phyloP scores from a whole-genome alignment of 1,140 invertebrate species.

The Rhopalosiphum padi region DNA sequence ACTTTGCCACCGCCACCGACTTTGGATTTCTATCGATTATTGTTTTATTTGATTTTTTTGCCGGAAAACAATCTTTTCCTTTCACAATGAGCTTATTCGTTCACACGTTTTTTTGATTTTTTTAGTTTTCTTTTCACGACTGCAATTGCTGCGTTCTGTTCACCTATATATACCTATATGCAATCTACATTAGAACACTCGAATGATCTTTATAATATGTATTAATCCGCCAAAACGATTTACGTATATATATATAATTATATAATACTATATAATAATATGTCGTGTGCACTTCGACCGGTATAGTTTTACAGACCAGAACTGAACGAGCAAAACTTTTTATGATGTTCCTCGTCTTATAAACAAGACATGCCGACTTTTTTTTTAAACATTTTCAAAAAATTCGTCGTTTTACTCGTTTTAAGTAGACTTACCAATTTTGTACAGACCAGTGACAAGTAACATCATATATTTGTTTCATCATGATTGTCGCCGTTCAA shows the following conservation, averaged over 20 bases:
- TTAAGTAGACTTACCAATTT: not conserved
- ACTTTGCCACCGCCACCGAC: not conserved
- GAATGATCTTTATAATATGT: not conserved
- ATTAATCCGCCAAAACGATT: not conserved
- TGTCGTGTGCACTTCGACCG: not conserved
- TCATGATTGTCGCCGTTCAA: not conserved
- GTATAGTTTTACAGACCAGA: not conserved
- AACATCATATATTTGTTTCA: not conserved
- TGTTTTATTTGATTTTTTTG: not conserved
- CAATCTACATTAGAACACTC: not conserved
- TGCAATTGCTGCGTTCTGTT: not conserved
- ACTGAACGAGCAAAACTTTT: conserved; percentile 5
- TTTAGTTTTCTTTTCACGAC: not conserved
- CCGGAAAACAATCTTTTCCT: not conserved
- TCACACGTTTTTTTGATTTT: not conserved
- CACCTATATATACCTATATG: not conserved
- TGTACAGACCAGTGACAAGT: not conserved
- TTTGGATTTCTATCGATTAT: conserved; percentile 48
- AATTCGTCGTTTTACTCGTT: not conserved
- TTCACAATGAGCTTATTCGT: not conserved
- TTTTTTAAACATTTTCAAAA: not conserved
- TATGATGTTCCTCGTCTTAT: not conserved
- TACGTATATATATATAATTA: too few species aligned
- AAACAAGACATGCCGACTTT: not conserved
- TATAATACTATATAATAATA: too few species aligned